Conservation (phyloP, 2,797 vertebrate species). For the Dromococcyx pavoninus region DNA sequence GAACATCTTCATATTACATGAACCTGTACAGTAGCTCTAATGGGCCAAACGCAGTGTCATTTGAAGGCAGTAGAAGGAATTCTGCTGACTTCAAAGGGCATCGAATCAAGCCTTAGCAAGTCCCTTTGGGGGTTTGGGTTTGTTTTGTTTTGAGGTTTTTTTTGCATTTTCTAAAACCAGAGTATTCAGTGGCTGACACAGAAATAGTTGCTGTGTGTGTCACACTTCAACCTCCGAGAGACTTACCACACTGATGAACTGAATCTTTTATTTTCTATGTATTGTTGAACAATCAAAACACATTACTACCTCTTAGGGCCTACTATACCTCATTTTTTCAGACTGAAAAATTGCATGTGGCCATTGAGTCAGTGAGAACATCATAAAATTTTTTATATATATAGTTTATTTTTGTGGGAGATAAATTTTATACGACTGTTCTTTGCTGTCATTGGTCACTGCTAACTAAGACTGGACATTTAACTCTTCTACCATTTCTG, state of each 20-base stretch:
- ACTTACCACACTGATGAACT: slow-evolving; percentile 81
- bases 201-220: slow-evolving; percentile 65
- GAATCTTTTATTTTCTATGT: slow-evolving; percentile 82
- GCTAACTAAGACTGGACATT: slow-evolving; percentile 89
- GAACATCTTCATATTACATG: slow-evolving; percentile 27
- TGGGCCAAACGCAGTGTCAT: slow-evolving; percentile 42
- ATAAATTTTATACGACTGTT: slow-evolving; percentile 92
- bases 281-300: slow-evolving; percentile 94
- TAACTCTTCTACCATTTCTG: slow-evolving; percentile 83
- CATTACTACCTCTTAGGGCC: slow-evolving; percentile 95
- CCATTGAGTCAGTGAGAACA: slow-evolving; percentile 86
- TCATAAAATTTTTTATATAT: slow-evolving; percentile 91
- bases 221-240: slow-evolving; percentile 76
- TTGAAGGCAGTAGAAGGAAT: slow-evolving; percentile 18
- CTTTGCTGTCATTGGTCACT: slow-evolving; percentile 85
- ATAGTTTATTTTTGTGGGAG: slow-evolving; percentile 94
- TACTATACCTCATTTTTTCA: slow-evolving; percentile 95
- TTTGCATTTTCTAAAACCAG: slow-evolving; percentile 68
- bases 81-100: slow-evolving; percentile 28
- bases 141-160: neutral
- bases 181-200: slow-evolving; percentile 72
- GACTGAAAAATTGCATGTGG: slow-evolving; percentile 88
- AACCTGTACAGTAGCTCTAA: slow-evolving; percentile 54
- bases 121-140: neutral
- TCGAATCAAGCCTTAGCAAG: slow-evolving; percentile 32